Base-by-base conservation (phyloP, 2,113 vertebrate species). In the Percina caprodes region DNA sequence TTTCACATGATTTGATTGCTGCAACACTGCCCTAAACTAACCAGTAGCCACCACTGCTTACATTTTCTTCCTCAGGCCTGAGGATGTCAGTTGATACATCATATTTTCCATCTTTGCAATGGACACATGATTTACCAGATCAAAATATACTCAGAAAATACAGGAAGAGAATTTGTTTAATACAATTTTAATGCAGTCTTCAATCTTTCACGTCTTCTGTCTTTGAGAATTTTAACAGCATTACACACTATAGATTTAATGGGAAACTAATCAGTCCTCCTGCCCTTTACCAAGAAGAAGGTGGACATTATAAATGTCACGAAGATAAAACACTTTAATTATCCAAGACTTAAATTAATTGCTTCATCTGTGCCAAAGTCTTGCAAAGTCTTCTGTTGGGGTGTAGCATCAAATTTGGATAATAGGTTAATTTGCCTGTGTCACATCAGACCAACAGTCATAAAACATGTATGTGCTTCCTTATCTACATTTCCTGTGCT, bases 231-330 rank as follows among this genome's bases (percentile, higher is more conserved):
- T 84, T 68, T 23, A 80, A 58, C 58, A 52, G 77, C 59, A 58
- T 70, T 69, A 49, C 19, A 58, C 51, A 46, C 48, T 10, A 73
- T 83, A 83, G 30, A 81, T 88, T 76, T 66, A 85, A 79, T 58
- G 62, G 21, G n/a, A 84, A 42, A 69, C 72, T 82, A 69, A 85
- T 87, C 82, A 85, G 67, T 89, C 69, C 67, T 51, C 52, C 26
- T 89, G 83, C 68, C 83, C 83, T 92, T 89, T 90, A 74, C 71
- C 51, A 62, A 80, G 75, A 75, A 30, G 72, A 71, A 73, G 69
- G 86, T 80, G 72, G 80, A 76, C 78, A 89, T 88, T 86, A 86
- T 63, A 86, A 84, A 87, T 90, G 78, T 87, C 86, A 90, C 63
- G 66, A 80, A 88, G 86, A 90, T 82, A 80, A 83, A 88, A 83